Base-by-base conservation (phyloP, 2,888 invertebrate species). In the Dasypogon diadema region DNA sequence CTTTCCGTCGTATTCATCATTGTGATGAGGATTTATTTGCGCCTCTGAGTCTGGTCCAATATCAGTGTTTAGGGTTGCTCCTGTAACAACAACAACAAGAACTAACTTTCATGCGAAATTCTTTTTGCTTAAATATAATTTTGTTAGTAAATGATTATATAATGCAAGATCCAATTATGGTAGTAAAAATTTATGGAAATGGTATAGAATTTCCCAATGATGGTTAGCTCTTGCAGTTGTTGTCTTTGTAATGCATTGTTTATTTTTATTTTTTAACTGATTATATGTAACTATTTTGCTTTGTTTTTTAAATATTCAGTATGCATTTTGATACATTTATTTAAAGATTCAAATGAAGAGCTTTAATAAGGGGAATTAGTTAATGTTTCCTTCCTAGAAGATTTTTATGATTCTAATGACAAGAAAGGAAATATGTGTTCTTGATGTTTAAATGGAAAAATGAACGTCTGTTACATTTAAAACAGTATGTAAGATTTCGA, bases 21-120 rank as follows among this genome's bases (percentile, higher is more conserved):
- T 86, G 51, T 88, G 89, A 10, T 90, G 87, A 46, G 90, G 90
- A 78, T 90, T 90, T 80, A 90, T 90, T 76, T 90, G 90, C 79
- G 90, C 90, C 79, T 87, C 89, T 65, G 89, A 89, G 82, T 90
- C 90, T 63, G 90, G 90, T 80, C 86, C 82, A 80, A 90, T 87
- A 83, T 90, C 90, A 78, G 89, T 89, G 83, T 89, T 89, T 80
- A 89, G 87, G 73, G 88, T 88, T 80, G 89, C 89, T 83, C 90
- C 90, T 90, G 89, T 84, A 88, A 87, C 87, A 85, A 87, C 89
- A 89, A 89, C 89, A 78, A 79, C 79, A 85, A 86, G 85, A 85
- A 86, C 85, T 85, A 85, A 84, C 84, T 83, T 84, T 84, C 84
- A 83, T 84, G 82, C 81, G 80, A 56, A n/a, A 37, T 56, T 73